phyloP scores from a whole-genome alignment of 2,888 invertebrate species.

The Gnatocerus cornutus region DNA sequence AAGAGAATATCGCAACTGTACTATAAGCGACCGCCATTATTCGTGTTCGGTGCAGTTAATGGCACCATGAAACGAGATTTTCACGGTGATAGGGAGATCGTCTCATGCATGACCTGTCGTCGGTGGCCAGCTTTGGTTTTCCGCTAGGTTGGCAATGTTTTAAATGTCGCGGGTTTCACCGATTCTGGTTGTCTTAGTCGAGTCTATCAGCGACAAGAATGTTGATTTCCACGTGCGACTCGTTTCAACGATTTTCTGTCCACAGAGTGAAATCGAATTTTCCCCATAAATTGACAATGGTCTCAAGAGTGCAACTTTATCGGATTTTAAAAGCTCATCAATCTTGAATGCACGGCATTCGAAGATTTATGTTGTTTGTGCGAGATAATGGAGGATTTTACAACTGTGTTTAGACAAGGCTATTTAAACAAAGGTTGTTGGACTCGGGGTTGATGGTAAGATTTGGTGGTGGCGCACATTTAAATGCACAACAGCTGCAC shows the following conservation, averaged over 20 bases:
- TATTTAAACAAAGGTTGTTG: conserved; percentile 34
- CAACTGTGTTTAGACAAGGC: conserved; percentile 25
- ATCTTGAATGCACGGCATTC: conserved; percentile 23
- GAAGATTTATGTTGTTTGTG: conserved; percentile 31
- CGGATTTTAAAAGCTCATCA: conserved; percentile 28
- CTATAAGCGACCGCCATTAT: conserved; percentile 12
- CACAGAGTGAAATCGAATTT: not conserved
- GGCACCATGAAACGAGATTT: conserved; percentile 36
- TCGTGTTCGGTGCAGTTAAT: conserved; percentile 28
- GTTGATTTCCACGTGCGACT: too few species aligned
- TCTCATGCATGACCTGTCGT: conserved; percentile 34
- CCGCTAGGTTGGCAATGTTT: not conserved
- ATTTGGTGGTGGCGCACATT: conserved; percentile 21
- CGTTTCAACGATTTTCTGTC: too few species aligned
- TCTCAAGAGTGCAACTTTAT: conserved; percentile 8
- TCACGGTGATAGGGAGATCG: conserved; percentile 29
- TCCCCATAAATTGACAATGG: conserved; percentile 4
- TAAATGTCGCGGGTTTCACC: not conserved
- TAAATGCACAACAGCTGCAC: conserved; percentile 55
- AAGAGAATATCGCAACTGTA: conserved; percentile 12
- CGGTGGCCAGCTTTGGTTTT: conserved; percentile 1
- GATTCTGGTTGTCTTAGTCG: too few species aligned
- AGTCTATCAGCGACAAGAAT: too few species aligned
- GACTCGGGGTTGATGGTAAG: conserved; percentile 3
- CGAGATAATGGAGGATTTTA: conserved; percentile 30